Evolutionary conservation across 2,888 invertebrate species (phyloP).

Genomic region (Pemphredon lugubris): DNA sequence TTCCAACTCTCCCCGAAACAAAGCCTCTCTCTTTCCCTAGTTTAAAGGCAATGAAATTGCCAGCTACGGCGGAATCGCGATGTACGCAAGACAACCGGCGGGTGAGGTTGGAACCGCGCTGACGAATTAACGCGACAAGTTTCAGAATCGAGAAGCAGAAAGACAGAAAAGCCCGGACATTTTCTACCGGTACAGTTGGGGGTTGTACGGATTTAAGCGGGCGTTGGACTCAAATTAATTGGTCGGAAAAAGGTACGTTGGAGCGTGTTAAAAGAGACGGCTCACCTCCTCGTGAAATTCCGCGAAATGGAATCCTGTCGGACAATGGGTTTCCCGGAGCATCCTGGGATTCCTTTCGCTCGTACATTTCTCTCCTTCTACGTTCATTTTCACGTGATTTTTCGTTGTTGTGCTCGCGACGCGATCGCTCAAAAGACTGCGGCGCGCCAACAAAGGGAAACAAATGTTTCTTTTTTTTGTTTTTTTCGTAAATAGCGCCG

Average conservation of each 20-base stretch:
- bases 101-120: neutral
- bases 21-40: no score
- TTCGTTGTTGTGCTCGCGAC: conserved; percentile 13
- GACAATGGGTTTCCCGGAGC: conserved; percentile 24
- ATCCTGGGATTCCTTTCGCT: conserved; percentile 16
- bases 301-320: conserved; percentile 10
- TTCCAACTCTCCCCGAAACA: no score
- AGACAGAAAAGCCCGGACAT: conserved; percentile 7
- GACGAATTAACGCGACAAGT: conserved; percentile 11
- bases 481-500: no score
- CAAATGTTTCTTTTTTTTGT: no score
- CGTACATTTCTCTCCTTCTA: conserved; percentile 12
- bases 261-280: conserved; percentile 27
- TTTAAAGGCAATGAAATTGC: no score
- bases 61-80: no score
- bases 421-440: conserved; percentile 24
- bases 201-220: neutral
- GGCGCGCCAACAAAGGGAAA: conserved; percentile 4
- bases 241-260: conserved; percentile 26
- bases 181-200: conserved; percentile 5
- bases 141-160: neutral
- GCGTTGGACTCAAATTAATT: conserved; percentile 39
- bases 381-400: neutral
- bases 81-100: no score
- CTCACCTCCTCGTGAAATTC: conserved; percentile 33